Evolutionary conservation across 2,113 vertebrate species (phyloP).

Genomic region (Aptenodytes patagonicus): DNA sequence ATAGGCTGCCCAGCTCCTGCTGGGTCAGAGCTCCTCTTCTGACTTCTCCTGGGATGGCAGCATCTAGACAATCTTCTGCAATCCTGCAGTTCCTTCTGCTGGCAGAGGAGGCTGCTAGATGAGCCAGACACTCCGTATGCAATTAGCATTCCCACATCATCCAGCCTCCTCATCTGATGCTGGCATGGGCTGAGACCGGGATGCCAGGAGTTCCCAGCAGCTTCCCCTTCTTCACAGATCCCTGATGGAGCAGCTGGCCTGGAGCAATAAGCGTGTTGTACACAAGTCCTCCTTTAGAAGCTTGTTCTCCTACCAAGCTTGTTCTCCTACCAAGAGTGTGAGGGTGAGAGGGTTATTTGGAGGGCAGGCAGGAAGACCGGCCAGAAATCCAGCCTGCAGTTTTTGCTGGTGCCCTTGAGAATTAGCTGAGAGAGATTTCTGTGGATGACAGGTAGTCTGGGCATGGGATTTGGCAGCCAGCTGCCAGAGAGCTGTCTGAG

Average conservation of each 20-base stretch:
- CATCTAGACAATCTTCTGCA: neutral
- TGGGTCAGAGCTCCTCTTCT: neutral
- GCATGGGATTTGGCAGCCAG: neutral
- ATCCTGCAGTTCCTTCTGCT: neutral
- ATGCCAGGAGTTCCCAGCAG: neutral
- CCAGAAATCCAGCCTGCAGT: neutral
- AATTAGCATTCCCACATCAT: neutral
- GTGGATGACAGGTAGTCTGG: neutral
- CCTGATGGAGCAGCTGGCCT: neutral
- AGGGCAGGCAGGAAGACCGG: neutral
- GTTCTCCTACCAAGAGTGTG: neutral
- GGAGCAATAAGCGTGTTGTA: neutral
- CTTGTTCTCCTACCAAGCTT: neutral
- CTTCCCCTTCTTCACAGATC: neutral
- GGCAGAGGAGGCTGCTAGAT: neutral
- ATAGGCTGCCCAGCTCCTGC: neutral
- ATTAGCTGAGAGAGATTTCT: neutral
- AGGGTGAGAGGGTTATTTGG: neutral
- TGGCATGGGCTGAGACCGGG: neutral
- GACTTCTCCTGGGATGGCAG: neutral
- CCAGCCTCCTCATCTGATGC: neutral
- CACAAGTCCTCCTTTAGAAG: neutral
- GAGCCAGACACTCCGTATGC: accelerated
- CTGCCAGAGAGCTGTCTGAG: neutral
- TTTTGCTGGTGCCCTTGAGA: neutral